Percentiles rank a stretch among this genome's conserved stretches.
phyloP scores from a whole-genome alignment of 2,888 invertebrate genomes.

The Philereme transversata region DNA sequence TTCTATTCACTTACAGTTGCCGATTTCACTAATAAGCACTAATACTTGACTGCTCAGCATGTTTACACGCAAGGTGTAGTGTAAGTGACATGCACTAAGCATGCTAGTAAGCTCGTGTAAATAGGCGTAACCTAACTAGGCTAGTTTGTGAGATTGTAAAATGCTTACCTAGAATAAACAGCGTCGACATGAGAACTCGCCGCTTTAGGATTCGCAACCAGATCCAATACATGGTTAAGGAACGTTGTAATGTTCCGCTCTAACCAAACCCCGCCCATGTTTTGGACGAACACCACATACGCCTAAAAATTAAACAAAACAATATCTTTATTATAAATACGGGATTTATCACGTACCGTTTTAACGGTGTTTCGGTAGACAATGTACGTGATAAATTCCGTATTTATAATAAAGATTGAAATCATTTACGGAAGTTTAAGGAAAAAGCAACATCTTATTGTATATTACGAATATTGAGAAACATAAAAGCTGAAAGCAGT shows the following conservation, averaged over 20 bases:
- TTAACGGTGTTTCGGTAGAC: too few relatives aligned
- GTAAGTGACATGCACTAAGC: not conserved
- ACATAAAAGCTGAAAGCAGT: too few relatives aligned
- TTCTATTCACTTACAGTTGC: not conserved
- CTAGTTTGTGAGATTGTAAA: too few relatives aligned
- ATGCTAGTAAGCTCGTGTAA: not conserved
- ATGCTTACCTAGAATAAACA: slow-evolving; percentile 89
- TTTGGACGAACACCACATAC: slow-evolving; percentile 97
- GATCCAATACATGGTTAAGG: slow-evolving; percentile 94
- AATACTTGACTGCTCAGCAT: not conserved
- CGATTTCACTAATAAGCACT: not conserved
- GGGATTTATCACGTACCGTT: too few relatives aligned
- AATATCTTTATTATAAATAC: too few relatives aligned
- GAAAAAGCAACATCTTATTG: too few relatives aligned
- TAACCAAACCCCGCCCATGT: slow-evolving; percentile 97
- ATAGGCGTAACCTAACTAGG: too few relatives aligned
- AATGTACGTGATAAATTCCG: too few relatives aligned
- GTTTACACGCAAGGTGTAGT: not conserved
- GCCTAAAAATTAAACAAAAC: slow-evolving; percentile 84
- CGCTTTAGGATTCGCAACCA: slow-evolving; percentile 97
- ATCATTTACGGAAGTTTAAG: too few relatives aligned
- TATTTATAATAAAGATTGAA: too few relatives aligned
- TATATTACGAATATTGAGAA: too few relatives aligned
- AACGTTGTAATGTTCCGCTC: slow-evolving; percentile 95
- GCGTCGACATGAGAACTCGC: slow-evolving; percentile 98